Conservation (phyloP, 2,797 vertebrate species). For the Anguilla megastoma region DNA sequence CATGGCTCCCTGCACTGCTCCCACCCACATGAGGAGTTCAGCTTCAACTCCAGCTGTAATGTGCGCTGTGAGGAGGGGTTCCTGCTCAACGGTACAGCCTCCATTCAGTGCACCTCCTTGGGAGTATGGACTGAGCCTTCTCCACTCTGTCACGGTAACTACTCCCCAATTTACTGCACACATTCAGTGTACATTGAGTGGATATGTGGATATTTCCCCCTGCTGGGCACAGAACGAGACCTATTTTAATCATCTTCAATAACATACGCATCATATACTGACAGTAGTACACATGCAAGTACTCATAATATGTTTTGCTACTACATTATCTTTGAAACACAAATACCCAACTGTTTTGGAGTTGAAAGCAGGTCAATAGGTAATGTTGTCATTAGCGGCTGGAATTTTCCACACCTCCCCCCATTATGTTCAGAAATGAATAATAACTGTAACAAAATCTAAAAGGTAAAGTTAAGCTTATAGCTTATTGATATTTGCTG, state of each 20-base stretch:
- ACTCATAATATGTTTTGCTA: conserved; percentile 24
- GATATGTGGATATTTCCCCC: background rate
- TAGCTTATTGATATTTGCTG: background rate
- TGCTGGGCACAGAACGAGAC: conserved; percentile 36
- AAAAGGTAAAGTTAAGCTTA: background rate
- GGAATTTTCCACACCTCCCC: background rate
- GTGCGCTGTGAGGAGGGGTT: conserved; percentile 60
- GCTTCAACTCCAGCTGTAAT: conserved; percentile 57
- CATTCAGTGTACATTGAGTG: no score
- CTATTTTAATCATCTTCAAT: background rate
- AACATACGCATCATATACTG: conserved; percentile 28
- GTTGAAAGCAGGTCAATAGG: background rate
- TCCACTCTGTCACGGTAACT: conserved; percentile 58
- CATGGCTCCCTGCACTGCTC: conserved; percentile 53
- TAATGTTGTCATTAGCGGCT: background rate
- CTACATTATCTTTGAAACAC: background rate
- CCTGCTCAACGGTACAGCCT: conserved; percentile 54
- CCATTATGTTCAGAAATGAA: background rate
- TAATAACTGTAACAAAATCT: background rate
- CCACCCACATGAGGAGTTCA: conserved; percentile 49
- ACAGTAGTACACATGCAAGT: conserved; percentile 37
- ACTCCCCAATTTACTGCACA: background rate
- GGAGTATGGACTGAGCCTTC: conserved; percentile 59
- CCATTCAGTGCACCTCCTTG: conserved; percentile 53
- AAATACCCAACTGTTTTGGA: background rate